Base-by-base conservation (phyloP, 2,797 vertebrate genomes). In the Hydrolagus colliei region DNA sequence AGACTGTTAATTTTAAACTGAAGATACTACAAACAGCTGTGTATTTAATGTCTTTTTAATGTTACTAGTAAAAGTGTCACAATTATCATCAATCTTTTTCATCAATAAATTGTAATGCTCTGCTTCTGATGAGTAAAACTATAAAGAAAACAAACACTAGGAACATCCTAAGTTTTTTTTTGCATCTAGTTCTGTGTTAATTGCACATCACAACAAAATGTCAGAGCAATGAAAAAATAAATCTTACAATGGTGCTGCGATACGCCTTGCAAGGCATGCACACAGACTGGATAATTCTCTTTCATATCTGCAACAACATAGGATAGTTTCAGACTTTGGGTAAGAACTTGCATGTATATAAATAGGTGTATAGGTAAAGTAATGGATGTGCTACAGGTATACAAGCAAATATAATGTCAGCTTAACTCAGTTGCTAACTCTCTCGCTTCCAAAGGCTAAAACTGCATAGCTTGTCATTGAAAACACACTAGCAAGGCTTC, bases 1-100 rank as follows among this genome's bases (percentile, higher is more conserved):
- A 93, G 93, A 95, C 93, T 94, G 93, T 94, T 95, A 94, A 95
- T 95, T 95, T 94, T 95, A 94, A 95, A 92, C 92, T 93, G 93
- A 93, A 94, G 92, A 94, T 93, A 94, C 93, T 93, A 94, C 94
- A 93, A 93, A 94, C 93, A 93, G 91, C 92, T 93, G 93, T 94
- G 93, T 92, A 91, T 94, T 93, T 94, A 94, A 94, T 94, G 93
- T 93, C 91, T 93, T 95, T 94, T 94, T 95, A 94, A 94, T 94
- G 93, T 92, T 93, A 93, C 93, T 92, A 92, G 93, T 94, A 94
- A 94, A 95, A 95, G 93, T 94, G 94, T 91, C 91, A 93, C 93
- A 94, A 94, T 93, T 68, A 84, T 84, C 79, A 84, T 84, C 79
- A 84, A 84, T 84, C 79, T 71, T 67, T 71, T 84, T 84, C 79